These are phyloP conservation scores for Strigops habroptila DNA, from an alignment of 2,113 vertebrate species.

Conservation along the genomic window DNA sequence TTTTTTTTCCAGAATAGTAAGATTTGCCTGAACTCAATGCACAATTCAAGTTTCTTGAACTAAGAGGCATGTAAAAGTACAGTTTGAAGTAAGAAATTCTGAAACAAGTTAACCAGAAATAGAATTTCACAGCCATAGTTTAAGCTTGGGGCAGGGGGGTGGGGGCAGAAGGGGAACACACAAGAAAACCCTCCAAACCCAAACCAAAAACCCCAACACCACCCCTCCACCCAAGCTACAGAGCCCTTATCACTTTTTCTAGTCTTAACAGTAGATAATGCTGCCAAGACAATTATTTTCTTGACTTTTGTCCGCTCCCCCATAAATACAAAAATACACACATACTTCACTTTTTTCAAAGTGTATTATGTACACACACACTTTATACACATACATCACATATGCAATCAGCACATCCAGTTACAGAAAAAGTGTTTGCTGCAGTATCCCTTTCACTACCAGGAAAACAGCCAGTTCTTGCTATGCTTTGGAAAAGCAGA, in stretches of 20 bases:
- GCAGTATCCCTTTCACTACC: fast-evolving
- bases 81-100: neutral
- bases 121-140: neutral
- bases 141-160: neutral
- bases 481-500: neutral
- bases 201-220: neutral
- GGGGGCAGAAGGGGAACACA: neutral
- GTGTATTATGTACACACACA: neutral
- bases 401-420: neutral
- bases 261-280: neutral
- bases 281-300: neutral
- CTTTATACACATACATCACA: neutral
- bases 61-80: neutral
- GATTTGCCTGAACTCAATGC: neutral
- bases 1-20: neutral
- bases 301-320: too few species aligned
- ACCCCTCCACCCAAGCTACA: neutral
- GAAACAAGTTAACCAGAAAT: neutral
- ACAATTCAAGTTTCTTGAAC: neutral
- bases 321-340: neutral
- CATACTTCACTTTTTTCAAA: neutral
- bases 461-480: neutral
- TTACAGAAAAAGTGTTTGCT: neutral
- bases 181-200: neutral
- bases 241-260: neutral